These are phyloP conservation scores for Onychomys arenicola DNA, from an alignment of 2,797 vertebrate species.

Conservation along the genomic window DNA sequence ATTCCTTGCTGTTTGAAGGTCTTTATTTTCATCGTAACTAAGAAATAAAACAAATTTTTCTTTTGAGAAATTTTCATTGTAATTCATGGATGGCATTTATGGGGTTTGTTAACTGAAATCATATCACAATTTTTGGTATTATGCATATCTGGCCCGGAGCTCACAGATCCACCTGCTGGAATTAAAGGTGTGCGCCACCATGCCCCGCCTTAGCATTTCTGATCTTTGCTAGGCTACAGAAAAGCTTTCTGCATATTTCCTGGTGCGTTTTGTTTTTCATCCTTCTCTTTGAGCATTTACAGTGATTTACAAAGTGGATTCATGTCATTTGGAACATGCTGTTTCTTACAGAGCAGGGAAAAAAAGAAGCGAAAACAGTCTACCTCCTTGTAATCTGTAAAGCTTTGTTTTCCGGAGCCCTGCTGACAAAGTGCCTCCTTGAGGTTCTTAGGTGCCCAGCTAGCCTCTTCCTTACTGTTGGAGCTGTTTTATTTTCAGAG, in stretches of 20 bases:
- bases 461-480: too few species aligned
- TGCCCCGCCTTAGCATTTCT: not conserved
- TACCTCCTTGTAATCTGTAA: not conserved
- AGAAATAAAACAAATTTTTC: not conserved
- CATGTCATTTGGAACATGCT: not conserved
- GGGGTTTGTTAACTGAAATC: slow-evolving; percentile 5
- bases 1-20: slow-evolving; percentile 37
- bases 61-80: not conserved
- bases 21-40: slow-evolving; percentile 34
- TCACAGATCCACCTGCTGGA: not conserved
- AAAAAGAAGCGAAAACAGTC: not conserved
- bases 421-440: not conserved
- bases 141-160: not conserved
- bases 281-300: not conserved
- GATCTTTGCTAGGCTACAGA: not conserved
- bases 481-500: not conserved
- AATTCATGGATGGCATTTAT: not conserved
- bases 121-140: not conserved
- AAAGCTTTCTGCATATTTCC: not conserved
- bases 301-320: not conserved
- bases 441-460: too few species aligned
- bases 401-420: slow-evolving; percentile 4
- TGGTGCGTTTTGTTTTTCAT: not conserved
- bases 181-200: not conserved
- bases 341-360: not conserved